These are phyloP conservation scores for Zoanthus gigantus DNA, from an alignment of 92 coral and sea anemone species.

Conservation along the genomic window DNA sequence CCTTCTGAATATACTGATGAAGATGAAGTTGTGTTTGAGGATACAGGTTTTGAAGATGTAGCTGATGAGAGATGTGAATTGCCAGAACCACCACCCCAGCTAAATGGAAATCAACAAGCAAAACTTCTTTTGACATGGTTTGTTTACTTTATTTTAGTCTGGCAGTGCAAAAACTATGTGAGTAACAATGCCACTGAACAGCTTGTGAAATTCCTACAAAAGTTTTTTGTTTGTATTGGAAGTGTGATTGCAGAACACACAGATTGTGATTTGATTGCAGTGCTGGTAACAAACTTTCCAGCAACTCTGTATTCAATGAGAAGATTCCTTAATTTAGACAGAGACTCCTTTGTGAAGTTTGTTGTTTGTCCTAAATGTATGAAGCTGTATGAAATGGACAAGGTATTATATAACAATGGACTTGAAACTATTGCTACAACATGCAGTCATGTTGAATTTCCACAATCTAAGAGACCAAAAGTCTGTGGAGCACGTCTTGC, in stretches of 20 bases:
- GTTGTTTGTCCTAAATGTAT: background rate
- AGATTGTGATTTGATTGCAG: background rate
- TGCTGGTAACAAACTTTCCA: background rate
- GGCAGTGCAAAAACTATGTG: background rate
- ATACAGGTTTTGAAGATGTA: background rate
- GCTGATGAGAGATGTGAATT: constrained; percentile 12
- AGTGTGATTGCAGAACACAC: background rate
- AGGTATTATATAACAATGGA: constrained; percentile 5
- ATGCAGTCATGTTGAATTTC: constrained; percentile 4
- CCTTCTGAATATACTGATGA: background rate
- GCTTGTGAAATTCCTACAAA: background rate
- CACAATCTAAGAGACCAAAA: constrained; percentile 2
- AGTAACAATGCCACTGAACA: constrained; percentile 25
- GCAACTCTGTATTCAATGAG: too few relatives aligned
- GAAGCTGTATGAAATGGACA: constrained; percentile 22
- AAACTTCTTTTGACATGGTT: constrained; percentile 18
- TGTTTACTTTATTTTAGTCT: background rate
- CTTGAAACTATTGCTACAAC: background rate
- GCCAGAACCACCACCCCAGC: background rate
- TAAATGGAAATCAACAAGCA: constrained; percentile 17
- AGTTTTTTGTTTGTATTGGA: constrained; percentile 1
- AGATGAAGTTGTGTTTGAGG: background rate
- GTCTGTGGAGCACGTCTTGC: background rate
- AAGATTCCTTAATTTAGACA: too few relatives aligned
- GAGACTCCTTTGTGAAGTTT: background rate